Conservation (phyloP, 2,888 invertebrate species). For the Xylota sylvarum region DNA sequence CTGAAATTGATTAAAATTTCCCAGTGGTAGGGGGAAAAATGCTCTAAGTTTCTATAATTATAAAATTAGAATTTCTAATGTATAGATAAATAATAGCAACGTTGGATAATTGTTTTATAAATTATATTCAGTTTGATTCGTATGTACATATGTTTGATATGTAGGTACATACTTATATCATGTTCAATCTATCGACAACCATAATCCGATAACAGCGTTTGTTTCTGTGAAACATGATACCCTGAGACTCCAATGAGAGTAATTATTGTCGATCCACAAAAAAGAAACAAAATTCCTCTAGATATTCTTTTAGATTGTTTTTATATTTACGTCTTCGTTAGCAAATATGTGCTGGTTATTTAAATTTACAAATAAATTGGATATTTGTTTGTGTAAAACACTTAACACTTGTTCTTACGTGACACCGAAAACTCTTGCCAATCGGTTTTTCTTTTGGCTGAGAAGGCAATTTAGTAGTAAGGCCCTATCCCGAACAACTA, state of each 20-base stretch:
- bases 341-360: neutral
- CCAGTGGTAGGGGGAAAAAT: slow-evolving; percentile 10
- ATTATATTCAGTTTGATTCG: neutral
- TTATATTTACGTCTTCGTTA: neutral
- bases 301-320: neutral
- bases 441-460: too few species aligned
- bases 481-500: too few species aligned
- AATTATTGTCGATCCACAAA: neutral
- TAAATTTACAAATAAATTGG: neutral
- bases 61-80: slow-evolving; percentile 10
- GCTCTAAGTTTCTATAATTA: slow-evolving; percentile 1
- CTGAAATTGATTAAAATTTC: neutral
- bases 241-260: neutral
- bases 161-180: too few species aligned
- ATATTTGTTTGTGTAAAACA: neutral
- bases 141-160: neutral
- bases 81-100: neutral
- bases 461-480: too few species aligned
- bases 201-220: neutral
- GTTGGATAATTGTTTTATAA: neutral
- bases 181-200: neutral
- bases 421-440: neutral
- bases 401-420: neutral
- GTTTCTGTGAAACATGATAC: neutral
- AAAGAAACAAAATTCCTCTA: too few species aligned